phyloP scores from a whole-genome alignment of 2,797 vertebrate genomes.

The Falco berigora region DNA sequence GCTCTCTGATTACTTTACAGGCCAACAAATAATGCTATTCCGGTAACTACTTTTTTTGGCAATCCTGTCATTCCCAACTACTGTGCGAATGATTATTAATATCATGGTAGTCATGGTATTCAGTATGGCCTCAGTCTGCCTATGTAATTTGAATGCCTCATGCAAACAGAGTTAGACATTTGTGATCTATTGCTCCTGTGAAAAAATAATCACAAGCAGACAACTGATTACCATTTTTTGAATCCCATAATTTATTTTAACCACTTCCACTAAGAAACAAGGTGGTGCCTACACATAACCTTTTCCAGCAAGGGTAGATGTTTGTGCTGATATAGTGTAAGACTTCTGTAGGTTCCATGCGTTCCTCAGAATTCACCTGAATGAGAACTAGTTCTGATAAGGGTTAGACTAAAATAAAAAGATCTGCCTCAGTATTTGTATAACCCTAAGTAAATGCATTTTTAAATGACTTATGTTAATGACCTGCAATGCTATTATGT shows the following conservation, averaged over 20 bases:
- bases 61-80: not conserved
- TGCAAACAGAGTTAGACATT: conserved; percentile 15
- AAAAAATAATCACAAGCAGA: conserved; percentile 64
- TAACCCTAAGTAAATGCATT: not conserved
- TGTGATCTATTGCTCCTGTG: conserved; percentile 45
- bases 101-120: not conserved
- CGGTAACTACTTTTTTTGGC: conserved; percentile 3
- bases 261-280: not conserved
- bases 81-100: not conserved
- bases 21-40: conserved; percentile 24
- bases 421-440: not conserved
- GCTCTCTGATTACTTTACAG: conserved; percentile 24
- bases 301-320: not conserved
- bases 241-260: not conserved
- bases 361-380: not conserved
- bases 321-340: not conserved
- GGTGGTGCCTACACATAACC: not conserved
- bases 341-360: not conserved
- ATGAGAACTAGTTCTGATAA: not conserved
- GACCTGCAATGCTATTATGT: not conserved
- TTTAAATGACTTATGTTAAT: not conserved
- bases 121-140: not conserved
- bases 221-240: conserved; percentile 54
- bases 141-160: conserved; percentile 8
- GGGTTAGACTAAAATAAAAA: not conserved